Base-by-base conservation (phyloP, 2,797 vertebrate genomes). In the Coendou prehensilis region DNA sequence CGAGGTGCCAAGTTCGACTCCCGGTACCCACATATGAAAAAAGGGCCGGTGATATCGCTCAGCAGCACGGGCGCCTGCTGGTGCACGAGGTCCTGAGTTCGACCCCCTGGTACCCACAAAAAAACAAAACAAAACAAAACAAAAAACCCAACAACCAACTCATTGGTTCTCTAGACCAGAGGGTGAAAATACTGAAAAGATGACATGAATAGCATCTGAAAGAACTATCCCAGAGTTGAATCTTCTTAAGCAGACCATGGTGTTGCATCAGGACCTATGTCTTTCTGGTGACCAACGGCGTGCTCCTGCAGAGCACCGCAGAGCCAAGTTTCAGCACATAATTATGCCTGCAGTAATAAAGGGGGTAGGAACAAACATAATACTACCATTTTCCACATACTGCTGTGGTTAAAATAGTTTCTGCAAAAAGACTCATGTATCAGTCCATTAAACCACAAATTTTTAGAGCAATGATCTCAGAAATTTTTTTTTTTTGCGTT, bases 261-360 rank as follows among this genome's bases (percentile, higher is more conserved):
- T 84, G 97, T 96, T 98, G 98, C 98, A 98, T 0, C 98, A 98
- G 98, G 92, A 80, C 80, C 94, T 73, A 69, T 75, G 96, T 95
- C 96, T 91, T 92, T 93, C 96, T 95, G 93, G 96, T 96, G 97
- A 92, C 86, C 69, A 89, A 95, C 52, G 86, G 56, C 89, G 90
- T 89, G 91, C 94, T 92, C 96, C 93, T 95, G 92, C 83, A 97
- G 57, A 97, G 87, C 69, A 17, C 87, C 26, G 3, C 47, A 81
- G 78, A 83, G 78, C 78, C 82, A 93, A 82, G 75, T 94, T 89
- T 98, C 98, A 98, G 95, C 96, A 98, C 88, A 96, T 83, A 95
- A 97, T 98, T 98, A 98, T 71, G 93, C 90, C 93, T 97, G 98
- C 89, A 96, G 85, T 98, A 94, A 98, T 97, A 97, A 97, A 96